Percentiles rank a stretch among this genome's conserved stretches.
Conservation (phyloP, 2,113 vertebrate genomes). For the Plestiodon gilberti region DNA sequence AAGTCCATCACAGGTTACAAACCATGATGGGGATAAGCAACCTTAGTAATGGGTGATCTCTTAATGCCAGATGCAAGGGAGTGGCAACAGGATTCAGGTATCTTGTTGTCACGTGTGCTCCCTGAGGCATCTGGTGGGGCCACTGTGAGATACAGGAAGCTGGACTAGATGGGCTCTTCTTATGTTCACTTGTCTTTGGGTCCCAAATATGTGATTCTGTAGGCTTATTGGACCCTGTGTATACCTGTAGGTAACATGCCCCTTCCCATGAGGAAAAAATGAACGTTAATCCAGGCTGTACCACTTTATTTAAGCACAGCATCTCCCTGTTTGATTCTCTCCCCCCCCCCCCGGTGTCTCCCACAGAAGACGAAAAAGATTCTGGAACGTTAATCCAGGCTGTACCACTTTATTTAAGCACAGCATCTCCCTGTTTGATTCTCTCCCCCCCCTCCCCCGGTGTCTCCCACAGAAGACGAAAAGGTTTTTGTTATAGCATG, state of each 20-base stretch:
- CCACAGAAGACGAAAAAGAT: background rate
- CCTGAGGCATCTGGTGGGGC: too few relatives aligned
- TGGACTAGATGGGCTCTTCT: too few relatives aligned
- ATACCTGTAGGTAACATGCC: background rate
- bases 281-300: background rate
- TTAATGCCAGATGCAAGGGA: too few relatives aligned
- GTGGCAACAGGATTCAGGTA: too few relatives aligned
- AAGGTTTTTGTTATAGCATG: background rate
- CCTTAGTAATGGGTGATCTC: too few relatives aligned
- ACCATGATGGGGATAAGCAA: too few relatives aligned
- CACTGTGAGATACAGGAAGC: too few relatives aligned
- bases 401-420: background rate
- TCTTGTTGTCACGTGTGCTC: too few relatives aligned
- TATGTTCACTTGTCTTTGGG: background rate
- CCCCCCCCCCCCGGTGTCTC: background rate
- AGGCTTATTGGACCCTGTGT: background rate
- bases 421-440: background rate
- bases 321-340: background rate
- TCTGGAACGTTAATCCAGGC: too few relatives aligned
- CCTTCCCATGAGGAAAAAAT: background rate
- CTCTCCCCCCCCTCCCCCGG: too few relatives aligned
- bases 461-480: background rate
- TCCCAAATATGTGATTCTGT: background rate
- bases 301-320: too few relatives aligned
- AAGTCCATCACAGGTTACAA: too few relatives aligned